Percentiles rank a stretch among this genome's conserved stretches.
phyloP scores from a whole-genome alignment of 35 echinoderm and acorn worm species.

The Ophiothrix spiculata region DNA sequence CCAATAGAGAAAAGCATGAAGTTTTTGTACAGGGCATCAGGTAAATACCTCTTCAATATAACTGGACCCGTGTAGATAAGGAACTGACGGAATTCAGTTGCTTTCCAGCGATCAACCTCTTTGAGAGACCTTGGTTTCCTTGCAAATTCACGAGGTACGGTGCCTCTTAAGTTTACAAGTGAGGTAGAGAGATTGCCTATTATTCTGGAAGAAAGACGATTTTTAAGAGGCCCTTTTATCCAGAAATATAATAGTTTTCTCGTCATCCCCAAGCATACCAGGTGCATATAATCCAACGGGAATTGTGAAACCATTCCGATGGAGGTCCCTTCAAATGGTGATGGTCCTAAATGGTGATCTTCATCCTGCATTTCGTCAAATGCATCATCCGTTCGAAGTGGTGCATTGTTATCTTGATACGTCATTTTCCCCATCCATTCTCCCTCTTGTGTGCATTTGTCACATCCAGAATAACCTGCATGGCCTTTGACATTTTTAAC shows the following conservation, averaged over 20 bases:
- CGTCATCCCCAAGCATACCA: slow-evolving; percentile 56
- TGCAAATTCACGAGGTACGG: slow-evolving; percentile 56
- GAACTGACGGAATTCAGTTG: not conserved
- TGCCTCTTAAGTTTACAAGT: slow-evolving; percentile 12
- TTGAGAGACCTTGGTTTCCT: slow-evolving; percentile 37
- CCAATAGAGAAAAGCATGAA: too few relatives aligned
- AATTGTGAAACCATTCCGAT: slow-evolving; percentile 59
- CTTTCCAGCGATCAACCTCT: slow-evolving; percentile 57
- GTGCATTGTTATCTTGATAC: slow-evolving; percentile 38
- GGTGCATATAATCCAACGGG: slow-evolving; percentile 76
- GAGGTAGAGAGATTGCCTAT: slow-evolving; percentile 18
- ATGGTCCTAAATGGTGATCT: slow-evolving; percentile 35
- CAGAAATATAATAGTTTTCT: slow-evolving; percentile 54
- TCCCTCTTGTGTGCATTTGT: slow-evolving; percentile 46
- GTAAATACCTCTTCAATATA: too few relatives aligned
- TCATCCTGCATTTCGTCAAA: slow-evolving; percentile 39
- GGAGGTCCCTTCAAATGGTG: not conserved
- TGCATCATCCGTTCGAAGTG: slow-evolving; percentile 35
- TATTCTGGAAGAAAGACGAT: not conserved
- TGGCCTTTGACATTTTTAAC: slow-evolving; percentile 54
- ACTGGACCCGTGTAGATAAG: not conserved
- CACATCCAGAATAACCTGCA: slow-evolving; percentile 51
- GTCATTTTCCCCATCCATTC: slow-evolving; percentile 15
- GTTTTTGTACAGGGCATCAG: too few relatives aligned
- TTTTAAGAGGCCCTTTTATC: slow-evolving; percentile 43